Evolutionary conservation across 2,888 invertebrate species (phyloP), one percentile per base, ranked within the genome.

Genomic region (Drosophila kuntzei): DNA sequence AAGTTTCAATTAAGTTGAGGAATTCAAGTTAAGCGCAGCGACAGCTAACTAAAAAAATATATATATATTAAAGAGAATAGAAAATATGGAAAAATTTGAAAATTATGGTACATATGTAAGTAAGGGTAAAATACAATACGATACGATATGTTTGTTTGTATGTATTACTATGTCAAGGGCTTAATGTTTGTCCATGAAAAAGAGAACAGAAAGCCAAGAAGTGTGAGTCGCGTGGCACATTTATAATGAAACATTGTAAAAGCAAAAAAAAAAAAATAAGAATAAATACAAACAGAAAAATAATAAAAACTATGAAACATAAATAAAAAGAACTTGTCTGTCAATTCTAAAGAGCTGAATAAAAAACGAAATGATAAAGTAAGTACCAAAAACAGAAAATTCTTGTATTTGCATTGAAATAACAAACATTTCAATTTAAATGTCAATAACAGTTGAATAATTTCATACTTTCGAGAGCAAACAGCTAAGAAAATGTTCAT

Each of bases 181-280:
- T 87, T 85, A 81, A 76, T 70, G 71, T 77, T 72, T 76, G 73
- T 67, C 72, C 68, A 76, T 66, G 59, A 64, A 57, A 39, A 53
- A 71, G 41, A 55, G 69, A 51, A 57, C 65, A 53, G 46, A 63
- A 27, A 27, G 51, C 27, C 51, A 25, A 29, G 39, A 41, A 34
- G 54, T 22, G 29, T 41, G 43, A 43, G n/a, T 41, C 53, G 39
- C 54, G 46, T 63, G 73, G 70, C 72, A 77, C 57, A 77, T 84
- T 86, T 84, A 67, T 85, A 84, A 79, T 77, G 65, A 86, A 71
- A 60, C 64, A 77, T 71, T 84, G 81, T 84, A 81, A 84, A 76
- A 79, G 64, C 36, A 57, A 36, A 47, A 49, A 53, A 44, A 44
- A 59, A 34, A 49, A 47, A 49, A 68, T 25, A 25, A 6, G 5